Conservation (phyloP, 2,888 invertebrate species). For the Horisme vitalbata region DNA sequence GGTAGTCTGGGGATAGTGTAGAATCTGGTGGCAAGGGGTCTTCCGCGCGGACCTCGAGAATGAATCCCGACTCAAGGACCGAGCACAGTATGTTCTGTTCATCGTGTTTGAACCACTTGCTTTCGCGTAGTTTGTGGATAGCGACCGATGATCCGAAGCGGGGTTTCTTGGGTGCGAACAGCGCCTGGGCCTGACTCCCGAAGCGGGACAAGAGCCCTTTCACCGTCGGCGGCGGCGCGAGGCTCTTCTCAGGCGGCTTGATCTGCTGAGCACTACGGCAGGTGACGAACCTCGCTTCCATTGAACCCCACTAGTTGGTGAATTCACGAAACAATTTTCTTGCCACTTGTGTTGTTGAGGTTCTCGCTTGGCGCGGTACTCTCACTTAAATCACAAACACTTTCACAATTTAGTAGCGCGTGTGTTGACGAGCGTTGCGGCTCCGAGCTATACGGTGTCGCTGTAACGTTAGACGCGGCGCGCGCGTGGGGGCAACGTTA, state of each 20-base stretch:
- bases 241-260: constrained; percentile 80
- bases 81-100: constrained; percentile 88
- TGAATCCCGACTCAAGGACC: constrained; percentile 88
- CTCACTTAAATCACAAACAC: constrained; percentile 77
- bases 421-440: constrained; percentile 53
- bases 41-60: constrained; percentile 84
- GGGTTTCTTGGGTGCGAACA: constrained; percentile 78
- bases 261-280: constrained; percentile 81
- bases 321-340: constrained; percentile 63
- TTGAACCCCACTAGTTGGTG: constrained; percentile 74
- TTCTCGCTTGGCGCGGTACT: constrained; percentile 54
- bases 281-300: constrained; percentile 83
- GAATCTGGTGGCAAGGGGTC: constrained; percentile 75
- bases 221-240: constrained; percentile 76
- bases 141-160: constrained; percentile 86
- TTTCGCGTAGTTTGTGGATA: constrained; percentile 87
- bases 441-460: constrained; percentile 63
- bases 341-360: constrained; percentile 52
- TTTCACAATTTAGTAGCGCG: constrained; percentile 77
- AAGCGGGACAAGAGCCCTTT: constrained; percentile 80
- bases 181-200: constrained; percentile 80
- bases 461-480: constrained; percentile 73
- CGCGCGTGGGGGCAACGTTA: constrained; percentile 62
- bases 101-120: constrained; percentile 89
- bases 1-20: constrained; percentile 75